Base-by-base conservation (phyloP, 2,113 vertebrate species). In the Pelusios castaneus region DNA sequence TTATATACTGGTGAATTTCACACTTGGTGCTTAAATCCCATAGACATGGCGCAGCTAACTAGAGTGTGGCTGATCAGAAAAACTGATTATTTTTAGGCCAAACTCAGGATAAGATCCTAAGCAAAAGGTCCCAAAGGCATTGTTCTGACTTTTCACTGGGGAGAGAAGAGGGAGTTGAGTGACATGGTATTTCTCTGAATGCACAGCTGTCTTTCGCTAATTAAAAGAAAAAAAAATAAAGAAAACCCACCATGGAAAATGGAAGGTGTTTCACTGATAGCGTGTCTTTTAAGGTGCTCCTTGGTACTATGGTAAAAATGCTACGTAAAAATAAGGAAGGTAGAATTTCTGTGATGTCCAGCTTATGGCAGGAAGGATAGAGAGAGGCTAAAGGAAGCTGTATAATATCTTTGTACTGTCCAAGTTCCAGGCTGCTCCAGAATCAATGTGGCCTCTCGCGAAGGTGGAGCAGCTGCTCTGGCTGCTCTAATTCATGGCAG, bases 231-330 rank as follows among this genome's bases (percentile, higher is more conserved):
- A n/a, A 38, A 19, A 34, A 89, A 22, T 13, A 75, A 75, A 92
- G n/a, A n/a, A 67, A 19, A 34, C 27, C 5, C 63, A 21, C 34
- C 63, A 67, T 10, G n/a, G 63, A 38, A n/a, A 70, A 70, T 95
- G 97, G 95, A 94, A 94, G 94, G 76, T 91, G 77, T 96, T 95
- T 86, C 94, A 96, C 96, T 96, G 97, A 96, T 95, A 95, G 96
- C 91, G 92, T 93, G 96, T 92, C 90, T 6, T 94, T 38, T 38
- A 38, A 38, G n/a, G n/a, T 11, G 34, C n/a, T 38, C 34, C 63
- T 70, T 60, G 14, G 29, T 34, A 34, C 29, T 60, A 31, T 60
- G 13, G 58, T 60, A 88, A 97, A 95, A 94, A 63, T 77, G n/a
- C 80, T 94, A 90, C 94, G 90, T 91, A 92, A 90, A 96, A 96